Base-by-base conservation (phyloP, 2,888 invertebrate genomes). In the Tyria jacobaeae region DNA sequence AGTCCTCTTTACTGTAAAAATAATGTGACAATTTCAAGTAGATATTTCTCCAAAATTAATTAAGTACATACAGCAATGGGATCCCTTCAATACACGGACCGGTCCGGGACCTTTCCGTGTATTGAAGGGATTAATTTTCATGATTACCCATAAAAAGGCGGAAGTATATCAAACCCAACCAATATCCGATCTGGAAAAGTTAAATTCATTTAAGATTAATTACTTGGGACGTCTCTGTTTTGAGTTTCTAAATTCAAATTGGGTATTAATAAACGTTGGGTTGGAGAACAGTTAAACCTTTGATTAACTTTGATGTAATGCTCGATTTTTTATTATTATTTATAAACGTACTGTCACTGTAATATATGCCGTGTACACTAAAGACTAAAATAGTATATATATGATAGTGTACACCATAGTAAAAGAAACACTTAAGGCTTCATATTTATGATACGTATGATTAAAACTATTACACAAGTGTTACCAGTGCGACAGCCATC, bases 251-350 rank as follows among this genome's bases (percentile, higher is more conserved):
- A 21, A 21, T 44, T 44, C 12, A 44, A 21, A 44, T 44, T 44
- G 12, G 21, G 17, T 44, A 44, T 44, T 44, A 44, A 12, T 44
- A 44, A 44, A 44, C 44, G 44, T 44, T 21, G 44, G 21, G 44
- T 44, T 21, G 44, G 17, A 44, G 44, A 12, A 44, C 44, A 44
- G 44, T 44, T 21, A 44, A 44, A 44, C 12, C 44, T 44, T 21
- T 44, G 44, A 44, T 44, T 44, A 44, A 44, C 21, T 44, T 44
- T 44, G 44, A n/a, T n/a, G n/a, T n/a, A n/a, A n/a, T n/a, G n/a
- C n/a, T n/a, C n/a, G n/a, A n/a, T n/a, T n/a, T n/a, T n/a, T n/a
- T n/a, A n/a, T n/a, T n/a, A n/a, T n/a, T n/a, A n/a, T n/a, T n/a
- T n/a, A n/a, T n/a, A n/a, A n/a, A n/a, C n/a, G n/a, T n/a, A n/a